These are phyloP conservation scores for Synaphobranchus kaupii DNA, from an alignment of 2,797 vertebrate species.

Conservation along the genomic window DNA sequence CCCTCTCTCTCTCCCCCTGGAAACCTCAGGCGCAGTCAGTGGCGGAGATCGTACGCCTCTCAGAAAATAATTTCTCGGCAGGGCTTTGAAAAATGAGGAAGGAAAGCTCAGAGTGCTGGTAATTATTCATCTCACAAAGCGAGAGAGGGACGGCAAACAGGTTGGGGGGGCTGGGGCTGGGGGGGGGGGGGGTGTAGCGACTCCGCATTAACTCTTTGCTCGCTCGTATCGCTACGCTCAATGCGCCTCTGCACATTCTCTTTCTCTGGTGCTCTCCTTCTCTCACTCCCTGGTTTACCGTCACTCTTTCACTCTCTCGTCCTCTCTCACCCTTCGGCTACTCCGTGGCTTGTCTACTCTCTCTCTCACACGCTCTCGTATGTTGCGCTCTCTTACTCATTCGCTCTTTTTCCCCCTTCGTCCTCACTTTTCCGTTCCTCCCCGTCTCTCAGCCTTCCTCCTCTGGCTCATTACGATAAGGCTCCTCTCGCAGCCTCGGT, in stretches of 20 bases:
- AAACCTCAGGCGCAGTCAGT: slow-evolving; percentile 61
- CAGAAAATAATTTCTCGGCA: slow-evolving; percentile 40
- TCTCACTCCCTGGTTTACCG: background rate
- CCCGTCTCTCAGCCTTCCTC: background rate
- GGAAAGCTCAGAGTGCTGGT: slow-evolving; percentile 38
- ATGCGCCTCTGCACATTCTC: background rate
- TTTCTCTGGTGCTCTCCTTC: background rate
- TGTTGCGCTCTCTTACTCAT: background rate
- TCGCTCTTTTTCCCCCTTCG: background rate
- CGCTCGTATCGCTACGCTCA: slow-evolving; percentile 2
- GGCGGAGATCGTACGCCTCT: slow-evolving; percentile 35
- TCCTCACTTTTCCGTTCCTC: background rate
- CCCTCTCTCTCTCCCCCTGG: slow-evolving; percentile 58
- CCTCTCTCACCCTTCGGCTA: slow-evolving; percentile 7
- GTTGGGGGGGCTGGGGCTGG: slow-evolving; percentile 27
- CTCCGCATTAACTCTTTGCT: slow-evolving; percentile 33
- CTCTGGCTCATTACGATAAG: background rate
- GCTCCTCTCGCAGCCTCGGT: background rate
- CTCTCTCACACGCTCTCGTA: background rate
- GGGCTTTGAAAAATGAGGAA: slow-evolving; percentile 34
- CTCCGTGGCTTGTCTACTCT: background rate
- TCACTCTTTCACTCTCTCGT: too few relatives aligned
- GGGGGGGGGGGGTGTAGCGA: slow-evolving; percentile 14
- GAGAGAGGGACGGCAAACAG: slow-evolving; percentile 38
- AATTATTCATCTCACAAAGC: slow-evolving; percentile 46